Conservation (phyloP, 1,140 invertebrate genomes). For the Lordiphosa mommai region DNA sequence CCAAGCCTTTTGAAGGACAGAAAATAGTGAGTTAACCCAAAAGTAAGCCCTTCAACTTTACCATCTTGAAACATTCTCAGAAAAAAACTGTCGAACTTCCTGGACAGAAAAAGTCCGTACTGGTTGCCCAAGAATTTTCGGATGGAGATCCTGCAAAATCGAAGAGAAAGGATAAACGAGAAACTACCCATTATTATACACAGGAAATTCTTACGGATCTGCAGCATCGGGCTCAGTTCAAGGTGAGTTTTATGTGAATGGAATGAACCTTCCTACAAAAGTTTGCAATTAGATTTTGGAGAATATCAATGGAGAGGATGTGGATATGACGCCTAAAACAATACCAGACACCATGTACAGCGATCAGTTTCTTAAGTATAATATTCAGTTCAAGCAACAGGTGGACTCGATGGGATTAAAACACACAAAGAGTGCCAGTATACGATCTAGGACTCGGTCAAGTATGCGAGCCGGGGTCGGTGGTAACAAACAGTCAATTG, state of each 20-base stretch:
- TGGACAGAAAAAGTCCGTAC: slow-evolving; percentile 38
- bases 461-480: slow-evolving; percentile 46
- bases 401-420: slow-evolving; percentile 9
- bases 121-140: not conserved
- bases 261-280: not conserved
- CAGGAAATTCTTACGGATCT: slow-evolving; percentile 26
- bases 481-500: slow-evolving; percentile 58
- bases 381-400: slow-evolving; percentile 27
- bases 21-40: too few relatives aligned
- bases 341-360: not conserved
- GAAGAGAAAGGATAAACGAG: slow-evolving; percentile 13
- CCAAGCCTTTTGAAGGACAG: too few relatives aligned
- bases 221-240: slow-evolving; percentile 33
- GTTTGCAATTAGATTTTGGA: slow-evolving; percentile 34
- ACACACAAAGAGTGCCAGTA: not conserved
- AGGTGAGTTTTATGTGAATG: slow-evolving; percentile 5
- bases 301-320: slow-evolving; percentile 9
- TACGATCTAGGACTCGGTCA: slow-evolving; percentile 29
- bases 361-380: slow-evolving; percentile 35
- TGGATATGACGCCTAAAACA: slow-evolving; percentile 47
- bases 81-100: too few relatives aligned
- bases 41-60: too few relatives aligned
- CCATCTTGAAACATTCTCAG: too few relatives aligned
- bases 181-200: slow-evolving; percentile 18
- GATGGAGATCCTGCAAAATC: not conserved